Evolutionary conservation across 2,113 vertebrate species (phyloP), one percentile per base, ranked within the genome.

Genomic region (Ictidomys tridecemlineatus): DNA sequence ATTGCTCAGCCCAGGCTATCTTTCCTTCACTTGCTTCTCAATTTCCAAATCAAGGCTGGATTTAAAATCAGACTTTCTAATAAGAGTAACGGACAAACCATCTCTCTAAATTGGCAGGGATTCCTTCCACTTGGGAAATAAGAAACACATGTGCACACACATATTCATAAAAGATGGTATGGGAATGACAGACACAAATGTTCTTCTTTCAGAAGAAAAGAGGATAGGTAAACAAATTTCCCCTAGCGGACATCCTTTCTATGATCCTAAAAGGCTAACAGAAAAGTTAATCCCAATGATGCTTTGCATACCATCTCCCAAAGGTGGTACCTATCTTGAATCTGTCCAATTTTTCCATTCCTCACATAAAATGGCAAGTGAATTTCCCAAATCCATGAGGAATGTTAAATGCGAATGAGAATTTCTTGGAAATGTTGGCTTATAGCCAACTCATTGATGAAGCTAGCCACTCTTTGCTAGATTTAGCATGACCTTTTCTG

Each of bases 371-470:
- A 67, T 69, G 61, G 37, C n/a, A 85, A 77, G 0, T 56, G 7
- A n/a, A 70, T 63, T 74, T 94, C 85, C 39, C 45, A 85, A 67
- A 63, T 42, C 39, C 85, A 16, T 87, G 28, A 96, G 72, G 93
- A 87, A 16, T 85, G 58, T 16, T 39, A 80, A 79, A 63, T 32
- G 14, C 69, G 10, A 74, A 26, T 34, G 56, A 93, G 24, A 93
- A 51, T 56, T 78, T 83, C 88, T 93, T 93, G 45, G 39, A 86
- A 82, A 37, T 48, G 89, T 89, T 56, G 85, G 28, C n/a, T 85
- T 74, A 69, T 56, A 8, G 26, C 37, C 76, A 14, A 48, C 53
- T 88, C 20, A 61, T 34, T 88, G 93, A 24, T 88, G 88, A 37
- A 95, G 67, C 32, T 53, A 22, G 32, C 6, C 20, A 26, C 67